A percentile compares a stretch with the other conserved stretches of the same genome.
Conservation (phyloP, 2,888 invertebrate genomes). For the Tiliacea citrago region DNA sequence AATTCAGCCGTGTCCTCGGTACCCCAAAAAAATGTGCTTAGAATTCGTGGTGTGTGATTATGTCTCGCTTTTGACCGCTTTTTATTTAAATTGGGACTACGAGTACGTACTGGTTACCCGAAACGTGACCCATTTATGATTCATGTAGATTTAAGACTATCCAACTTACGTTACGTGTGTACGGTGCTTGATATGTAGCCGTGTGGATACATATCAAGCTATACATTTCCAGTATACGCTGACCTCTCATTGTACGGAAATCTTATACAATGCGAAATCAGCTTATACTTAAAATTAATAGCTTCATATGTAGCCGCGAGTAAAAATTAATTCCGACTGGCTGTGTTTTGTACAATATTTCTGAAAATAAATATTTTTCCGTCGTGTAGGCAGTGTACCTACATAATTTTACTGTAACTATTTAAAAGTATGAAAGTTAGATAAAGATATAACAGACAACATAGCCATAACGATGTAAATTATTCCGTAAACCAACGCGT, state of each 20-base stretch:
- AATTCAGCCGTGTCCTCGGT: conserved; percentile 44
- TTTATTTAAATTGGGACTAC: conserved; percentile 72
- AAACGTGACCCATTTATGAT: conserved; percentile 71
- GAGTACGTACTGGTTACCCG: conserved; percentile 67
- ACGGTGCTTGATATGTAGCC: too few species aligned
- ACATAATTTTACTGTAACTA: background rate
- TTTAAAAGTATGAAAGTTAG: conserved; percentile 13
- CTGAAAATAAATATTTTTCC: conserved; percentile 4
- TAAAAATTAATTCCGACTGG: conserved; percentile 30
- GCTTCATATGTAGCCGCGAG: too few species aligned
- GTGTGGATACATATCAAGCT: too few species aligned
- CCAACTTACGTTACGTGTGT: conserved; percentile 42
- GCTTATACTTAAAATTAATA: too few species aligned
- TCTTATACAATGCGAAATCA: too few species aligned
- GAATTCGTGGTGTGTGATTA: conserved; percentile 44
- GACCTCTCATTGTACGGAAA: too few species aligned
- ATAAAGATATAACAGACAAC: conserved; percentile 15
- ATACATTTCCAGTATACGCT: too few species aligned
- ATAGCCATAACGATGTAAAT: conserved; percentile 27
- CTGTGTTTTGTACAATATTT: conserved; percentile 9
- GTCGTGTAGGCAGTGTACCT: background rate
- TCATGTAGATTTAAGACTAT: conserved; percentile 67
- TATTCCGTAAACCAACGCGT: conserved; percentile 36
- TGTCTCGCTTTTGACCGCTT: conserved; percentile 61
- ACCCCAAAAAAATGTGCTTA: conserved; percentile 42